Percentiles rank a stretch among this genome's conserved stretches.
Evolutionary conservation across 2,797 vertebrate species (phyloP).

Genomic region (Rousettus madagascariensis): DNA sequence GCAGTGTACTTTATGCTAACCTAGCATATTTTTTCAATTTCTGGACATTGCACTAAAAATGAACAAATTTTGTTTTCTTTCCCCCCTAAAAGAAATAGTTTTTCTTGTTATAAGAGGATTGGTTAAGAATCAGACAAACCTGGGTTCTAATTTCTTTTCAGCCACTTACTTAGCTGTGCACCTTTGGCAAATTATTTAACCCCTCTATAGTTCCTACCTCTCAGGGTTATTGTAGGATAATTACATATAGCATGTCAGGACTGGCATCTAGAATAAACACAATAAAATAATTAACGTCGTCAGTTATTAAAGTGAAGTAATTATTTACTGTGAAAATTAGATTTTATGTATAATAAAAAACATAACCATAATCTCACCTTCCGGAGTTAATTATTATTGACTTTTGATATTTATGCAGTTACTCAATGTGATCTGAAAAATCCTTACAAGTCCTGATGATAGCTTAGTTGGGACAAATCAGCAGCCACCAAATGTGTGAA

Average conservation of each 20-base stretch:
- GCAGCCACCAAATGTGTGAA: not conserved
- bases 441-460: not conserved
- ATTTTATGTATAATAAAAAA: slow-evolving; percentile 12
- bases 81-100: not conserved
- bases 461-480: not conserved
- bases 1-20: not conserved
- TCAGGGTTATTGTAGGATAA: not conserved
- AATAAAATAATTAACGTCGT: not conserved
- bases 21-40: not conserved
- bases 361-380: not conserved
- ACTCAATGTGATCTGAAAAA: not conserved
- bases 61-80: not conserved
- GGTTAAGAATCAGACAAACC: not conserved
- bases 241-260: not conserved
- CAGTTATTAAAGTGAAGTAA: not conserved
- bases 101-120: slow-evolving; percentile 17
- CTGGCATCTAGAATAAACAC: not conserved
- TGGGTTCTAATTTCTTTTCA: slow-evolving; percentile 16
- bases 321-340: slow-evolving; percentile 15
- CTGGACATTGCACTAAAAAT: not conserved
- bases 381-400: not conserved
- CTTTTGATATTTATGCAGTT: not conserved
- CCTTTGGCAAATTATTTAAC: not conserved
- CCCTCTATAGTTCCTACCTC: not conserved
- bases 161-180: not conserved